phyloP scores from a whole-genome alignment of 2,113 vertebrate genomes.

The Pogonocichla stellata region DNA sequence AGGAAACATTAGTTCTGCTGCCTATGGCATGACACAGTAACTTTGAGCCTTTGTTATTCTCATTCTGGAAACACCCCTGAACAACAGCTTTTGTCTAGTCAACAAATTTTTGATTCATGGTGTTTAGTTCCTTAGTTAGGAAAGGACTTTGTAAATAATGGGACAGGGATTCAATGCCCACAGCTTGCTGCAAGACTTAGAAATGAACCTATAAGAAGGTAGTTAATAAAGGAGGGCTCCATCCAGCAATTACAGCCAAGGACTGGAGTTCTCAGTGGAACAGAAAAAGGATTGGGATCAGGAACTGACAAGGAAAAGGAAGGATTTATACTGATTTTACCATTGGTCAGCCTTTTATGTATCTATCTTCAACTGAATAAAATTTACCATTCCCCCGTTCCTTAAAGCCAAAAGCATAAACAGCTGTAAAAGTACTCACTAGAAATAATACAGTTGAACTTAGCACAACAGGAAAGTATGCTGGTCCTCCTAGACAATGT shows the following conservation, averaged over 20 bases:
- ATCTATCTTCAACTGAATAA: neutral
- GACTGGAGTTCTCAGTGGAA: neutral
- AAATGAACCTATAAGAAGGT: neutral
- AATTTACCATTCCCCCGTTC: neutral
- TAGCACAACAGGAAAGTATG: neutral
- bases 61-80: neutral
- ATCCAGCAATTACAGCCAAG: neutral
- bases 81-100: neutral
- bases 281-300: neutral
- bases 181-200: neutral
- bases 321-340: neutral
- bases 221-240: neutral
- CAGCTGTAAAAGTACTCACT: neutral
- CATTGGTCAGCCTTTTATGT: neutral
- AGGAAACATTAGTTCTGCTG: neutral
- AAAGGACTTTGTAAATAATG: neutral
- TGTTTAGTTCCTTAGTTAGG: neutral
- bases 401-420: neutral
- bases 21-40: neutral
- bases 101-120: neutral
- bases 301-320: neutral
- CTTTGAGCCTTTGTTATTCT: neutral
- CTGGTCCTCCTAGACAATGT: neutral
- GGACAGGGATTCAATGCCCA: neutral
- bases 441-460: neutral